Evolutionary conservation across 2,888 invertebrate species (phyloP), one percentile per base, ranked within the genome.

Genomic region (Temnothorax rugatulus): DNA sequence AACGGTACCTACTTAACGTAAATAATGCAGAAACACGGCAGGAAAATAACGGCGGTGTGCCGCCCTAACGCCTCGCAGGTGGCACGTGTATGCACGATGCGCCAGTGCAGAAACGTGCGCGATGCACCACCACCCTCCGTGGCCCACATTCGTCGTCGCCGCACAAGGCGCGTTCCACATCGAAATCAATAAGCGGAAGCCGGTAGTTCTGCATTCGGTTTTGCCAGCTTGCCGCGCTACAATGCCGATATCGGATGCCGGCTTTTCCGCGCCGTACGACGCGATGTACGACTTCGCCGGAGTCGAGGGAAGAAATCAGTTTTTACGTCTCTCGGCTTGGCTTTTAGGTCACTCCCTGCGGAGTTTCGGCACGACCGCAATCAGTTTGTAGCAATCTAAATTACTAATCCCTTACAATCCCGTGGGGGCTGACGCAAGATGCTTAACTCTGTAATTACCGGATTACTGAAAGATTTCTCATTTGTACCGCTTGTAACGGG

Each of bases 131-230:
- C 84, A 87, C 81, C 85, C 87, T 87, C 68, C 84, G 87, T 93
- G 93, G 92, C 94, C 93, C 93, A 93, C 91, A 92, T 93, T 86
- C 90, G 90, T 84, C 29, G 29, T 3, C 89, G 88, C 85, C 34
- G 57, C 89, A 86, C 85, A 84, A 89, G 89, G 88, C 85, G 77
- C 76, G 84, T 90, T 90, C 88, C 89, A 91, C 87, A 85, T 91
- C 91, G 92, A 93, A 94, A 94, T 94, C 94, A 94, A 94, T 94
- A 94, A 94, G 92, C 93, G 93, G 93, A 94, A 94, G 92, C 93
- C 91, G 88, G 89, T 88, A 90, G 90, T 93, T 91, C 89, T 89
- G 88, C 86, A 91, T 92, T 92, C 87, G 87, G 81, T 86, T 84
- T 87, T 87, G 85, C 88, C 82, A 79, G 64, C 64, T 82, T 54